Base-by-base conservation (phyloP, 2,113 vertebrate species). In the Polypterus senegalus region DNA sequence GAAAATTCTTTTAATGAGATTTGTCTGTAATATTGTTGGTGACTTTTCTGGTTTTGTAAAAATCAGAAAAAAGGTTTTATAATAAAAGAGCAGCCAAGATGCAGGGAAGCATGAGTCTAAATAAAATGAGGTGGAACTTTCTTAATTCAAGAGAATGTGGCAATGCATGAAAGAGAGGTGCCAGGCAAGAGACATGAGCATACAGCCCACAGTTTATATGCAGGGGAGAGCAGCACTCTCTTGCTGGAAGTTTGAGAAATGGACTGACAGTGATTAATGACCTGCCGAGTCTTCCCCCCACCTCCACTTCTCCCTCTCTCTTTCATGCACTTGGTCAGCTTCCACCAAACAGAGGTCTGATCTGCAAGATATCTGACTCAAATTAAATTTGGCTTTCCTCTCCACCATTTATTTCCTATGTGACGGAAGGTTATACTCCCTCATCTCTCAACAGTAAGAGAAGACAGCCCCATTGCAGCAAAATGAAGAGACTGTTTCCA, bases 351-450 rank as follows among this genome's bases (percentile, higher is more conserved):
- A 87, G 66, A 9, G 78, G 85, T 75, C 83, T 83, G 78, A 81
- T 86, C 83, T 86, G 86, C 81, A 77, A 83, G 84, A 81, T 83
- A 87, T 87, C 87, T 89, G 86, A 88, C 83, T 87, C 82, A 88
- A 88, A 89, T 88, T 88, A 85, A 88, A 88, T 88, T 89, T 89
- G 87, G 85, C 87, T 89, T 88, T 84, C 87, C 85, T 77, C 84
- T 89, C 85, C 85, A 88, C 83, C 81, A 81, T 88, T 89, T 83
- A 88, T 87, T 89, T 88, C 87, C 87, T 83, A 86, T 88, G 83
- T 87, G 86, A 89, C 84, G 84, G 83, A 86, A 87, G 85, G 87
- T 88, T 88, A 86, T 85, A 89, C 84, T 85, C 84, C 87, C 49
- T 84, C 87, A 87, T 86, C 88, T 85, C 87, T 83, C 88, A 85